Base-by-base conservation (phyloP, 1,140 invertebrate species). In the Bombyx mandarina region DNA sequence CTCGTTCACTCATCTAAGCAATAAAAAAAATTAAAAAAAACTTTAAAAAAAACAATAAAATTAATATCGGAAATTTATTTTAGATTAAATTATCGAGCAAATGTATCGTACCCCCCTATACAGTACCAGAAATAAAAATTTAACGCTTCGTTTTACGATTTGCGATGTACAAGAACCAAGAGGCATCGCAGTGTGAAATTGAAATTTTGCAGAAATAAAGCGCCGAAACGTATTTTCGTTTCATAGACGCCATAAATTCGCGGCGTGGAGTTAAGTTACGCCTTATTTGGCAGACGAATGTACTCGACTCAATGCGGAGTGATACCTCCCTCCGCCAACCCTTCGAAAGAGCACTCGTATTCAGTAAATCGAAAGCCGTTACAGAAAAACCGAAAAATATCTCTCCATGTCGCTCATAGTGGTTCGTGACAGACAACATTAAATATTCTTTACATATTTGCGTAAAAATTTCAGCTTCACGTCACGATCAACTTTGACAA, bases 331-430 rank as follows among this genome's bases (percentile, higher is more conserved):
- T 64, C 67, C 57, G 65, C 61, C 58, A 73, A 71, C 74, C 79
- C 75, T 75, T 73, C 67, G 68, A 59, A 63, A 79, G 75, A 68
- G 77, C 68, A 62, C 73, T 79, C 68, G 68, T 74, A 73, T 70
- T 66, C 67, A 69, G 69, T 75, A 75, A 82, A 79, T 79, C 69
- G 74, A 77, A 82, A 79, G 68, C 72, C 72, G 76, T 79, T 75
- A 78, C 73, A 75, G 65, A 79, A 75, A 70, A 75, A 71, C 73
- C 68, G 67, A 75, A 66, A 82, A 75, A 77, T 71, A 67, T 73
- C 73, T 73, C 72, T 73, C 65, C 66, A 62, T 56, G 71, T 69
- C 68, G 63, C 58, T 72, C 70, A 68, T 66, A 73, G 52, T 73
- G 22, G 62, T 62, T 67, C 70, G 71, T 57, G 63, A 64, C 66